These are phyloP conservation scores for Petrocephalus sullivani DNA, from an alignment of 2,797 vertebrate genomes.

Conservation along the genomic window DNA sequence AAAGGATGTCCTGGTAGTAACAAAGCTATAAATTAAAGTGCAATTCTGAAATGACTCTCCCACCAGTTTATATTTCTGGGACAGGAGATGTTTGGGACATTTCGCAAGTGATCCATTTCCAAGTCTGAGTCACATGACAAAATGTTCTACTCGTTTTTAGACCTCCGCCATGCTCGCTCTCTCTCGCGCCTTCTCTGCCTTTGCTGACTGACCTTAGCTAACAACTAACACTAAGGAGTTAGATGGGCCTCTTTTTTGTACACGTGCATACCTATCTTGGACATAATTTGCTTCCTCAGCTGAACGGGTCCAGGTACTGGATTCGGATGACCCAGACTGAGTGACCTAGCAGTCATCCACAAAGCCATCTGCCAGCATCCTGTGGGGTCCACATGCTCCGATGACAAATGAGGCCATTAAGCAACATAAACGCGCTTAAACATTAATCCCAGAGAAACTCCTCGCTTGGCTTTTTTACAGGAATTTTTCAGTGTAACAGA, in stretches of 20 bases:
- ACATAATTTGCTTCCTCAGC: conserved; percentile 56
- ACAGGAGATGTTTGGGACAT: not conserved
- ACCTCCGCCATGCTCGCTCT: not conserved
- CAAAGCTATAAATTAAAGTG: not conserved
- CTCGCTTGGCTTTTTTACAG: conserved; percentile 29
- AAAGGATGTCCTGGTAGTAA: not conserved
- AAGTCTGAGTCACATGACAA: not conserved
- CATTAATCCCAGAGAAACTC: conserved; percentile 61
- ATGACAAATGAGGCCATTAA: conserved; percentile 58
- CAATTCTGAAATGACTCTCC: not conserved
- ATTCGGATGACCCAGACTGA: conserved; percentile 59
- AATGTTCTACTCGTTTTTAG: not conserved
- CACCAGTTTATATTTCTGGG: not conserved
- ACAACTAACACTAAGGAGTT: conserved; percentile 1
- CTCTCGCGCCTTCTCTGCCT: not conserved
- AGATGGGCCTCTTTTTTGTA: conserved; percentile 23
- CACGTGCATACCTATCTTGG: conserved; percentile 30
- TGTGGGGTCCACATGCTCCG: conserved; percentile 52
- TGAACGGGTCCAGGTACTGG: conserved; percentile 38
- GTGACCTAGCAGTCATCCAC: conserved; percentile 62
- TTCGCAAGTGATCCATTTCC: not conserved
- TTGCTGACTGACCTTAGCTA: conserved; percentile 4
- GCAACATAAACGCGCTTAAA: conserved; percentile 60
- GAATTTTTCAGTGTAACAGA: not conserved
- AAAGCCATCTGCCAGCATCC: conserved; percentile 62